Conservation (phyloP, 1,140 invertebrate genomes). For the Diploscapter pachys region DNA sequence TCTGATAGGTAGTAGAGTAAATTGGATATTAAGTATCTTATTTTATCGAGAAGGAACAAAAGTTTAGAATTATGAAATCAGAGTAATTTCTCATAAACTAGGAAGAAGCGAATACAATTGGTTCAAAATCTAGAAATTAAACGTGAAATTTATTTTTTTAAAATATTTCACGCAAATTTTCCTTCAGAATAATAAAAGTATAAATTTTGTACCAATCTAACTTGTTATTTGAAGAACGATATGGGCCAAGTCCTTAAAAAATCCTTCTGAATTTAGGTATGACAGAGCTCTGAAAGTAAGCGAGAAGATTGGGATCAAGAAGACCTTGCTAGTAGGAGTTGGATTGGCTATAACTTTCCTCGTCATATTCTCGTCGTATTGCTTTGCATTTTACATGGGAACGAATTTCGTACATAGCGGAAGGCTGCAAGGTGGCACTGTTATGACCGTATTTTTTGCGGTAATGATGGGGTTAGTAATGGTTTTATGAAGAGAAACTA, state of each 20-base stretch:
- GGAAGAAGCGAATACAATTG: not conserved
- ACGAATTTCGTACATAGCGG: constrained; percentile 31
- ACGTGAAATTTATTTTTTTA: constrained; percentile 6
- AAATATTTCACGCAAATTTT: not conserved
- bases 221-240: not conserved
- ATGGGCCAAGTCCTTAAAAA: no score
- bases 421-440: constrained; percentile 23
- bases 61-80: not conserved
- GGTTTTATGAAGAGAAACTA: no score
- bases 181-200: constrained; percentile 1
- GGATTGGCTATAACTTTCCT: constrained; percentile 35
- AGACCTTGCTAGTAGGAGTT: constrained; percentile 23
- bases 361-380: constrained; percentile 37
- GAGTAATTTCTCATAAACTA: constrained; percentile 6
- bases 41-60: not conserved
- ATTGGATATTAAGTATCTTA: not conserved
- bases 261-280: constrained; percentile 62
- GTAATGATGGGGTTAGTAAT: constrained; percentile 39
- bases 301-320: constrained; percentile 27
- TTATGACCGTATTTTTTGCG: constrained; percentile 47
- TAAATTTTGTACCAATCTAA: constrained; percentile 20
- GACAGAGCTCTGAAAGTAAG: constrained; percentile 32
- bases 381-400: constrained; percentile 44
- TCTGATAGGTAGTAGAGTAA: constrained; percentile 4
- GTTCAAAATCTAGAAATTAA: not conserved